Evolutionary conservation across 1,140 invertebrate species (phyloP), one percentile per base, ranked within the genome.

Genomic region (Danaus plexippus): DNA sequence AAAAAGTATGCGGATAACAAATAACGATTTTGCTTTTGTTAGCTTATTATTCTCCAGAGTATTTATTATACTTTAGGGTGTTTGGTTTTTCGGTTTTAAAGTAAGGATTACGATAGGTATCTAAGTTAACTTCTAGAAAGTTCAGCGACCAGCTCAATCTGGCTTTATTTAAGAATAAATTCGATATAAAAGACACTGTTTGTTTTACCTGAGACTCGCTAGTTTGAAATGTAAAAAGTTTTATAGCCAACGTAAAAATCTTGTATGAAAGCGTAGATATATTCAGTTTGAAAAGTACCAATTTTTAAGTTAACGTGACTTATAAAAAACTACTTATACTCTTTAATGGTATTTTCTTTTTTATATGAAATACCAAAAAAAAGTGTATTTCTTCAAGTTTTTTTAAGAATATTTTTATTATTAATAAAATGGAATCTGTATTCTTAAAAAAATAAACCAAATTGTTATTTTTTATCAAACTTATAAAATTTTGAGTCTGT

Each of bases 1-100:
- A 75, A 71, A 69, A 73, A 75, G 72, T 77, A 73, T 69, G 67
- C 69, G 74, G 73, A 76, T 80, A 83, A 84, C 75, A 84, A 86
- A 84, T 81, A 86, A 68, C 75, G 81, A 81, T 85, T 85, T 85
- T 82, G 22, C 83, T 85, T 82, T 83, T 86, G 80, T 84, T 86
- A 61, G 83, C 80, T 82, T 85, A 86, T 86, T 82, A 86, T 80
- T 82, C 80, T 73, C 77, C 57, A 52, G 77, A 69, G 81, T 65
- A 80, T 85, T 86, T 76, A 86, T 83, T 86, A 83, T 73, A 58
- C 69, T 69, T 75, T 55, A 53, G 63, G 42, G 50, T 66, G 59
- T 45, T 60, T 57, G 58, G 62, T 66, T 68, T 69, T 53, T 52
- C 49, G 59, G 57, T 47, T 61, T 56, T 53, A 52, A 50, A 74